phyloP scores from a whole-genome alignment of 2,113 vertebrate genomes.

The Mustela nigripes region DNA sequence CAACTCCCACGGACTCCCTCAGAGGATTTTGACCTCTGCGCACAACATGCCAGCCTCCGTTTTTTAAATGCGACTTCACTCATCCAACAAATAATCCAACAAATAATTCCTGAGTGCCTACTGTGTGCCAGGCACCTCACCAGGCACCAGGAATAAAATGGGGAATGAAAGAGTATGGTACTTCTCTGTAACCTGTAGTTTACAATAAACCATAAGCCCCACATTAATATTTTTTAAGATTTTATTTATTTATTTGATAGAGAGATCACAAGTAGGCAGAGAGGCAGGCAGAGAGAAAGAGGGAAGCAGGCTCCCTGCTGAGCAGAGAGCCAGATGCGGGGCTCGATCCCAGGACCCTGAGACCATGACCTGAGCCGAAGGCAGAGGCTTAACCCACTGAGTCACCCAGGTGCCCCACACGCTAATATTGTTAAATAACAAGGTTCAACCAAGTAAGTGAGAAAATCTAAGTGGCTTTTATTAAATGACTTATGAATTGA shows the following conservation, averaged over 20 bases:
- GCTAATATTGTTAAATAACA: neutral
- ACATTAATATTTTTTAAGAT: neutral
- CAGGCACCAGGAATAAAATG: neutral
- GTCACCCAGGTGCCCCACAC: neutral
- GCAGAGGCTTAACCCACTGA: no score
- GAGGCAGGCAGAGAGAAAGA: no score
- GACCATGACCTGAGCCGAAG: no score
- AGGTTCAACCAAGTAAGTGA: neutral
- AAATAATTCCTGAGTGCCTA: neutral
- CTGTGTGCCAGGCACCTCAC: neutral
- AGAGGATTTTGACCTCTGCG: neutral
- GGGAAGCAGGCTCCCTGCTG: no score
- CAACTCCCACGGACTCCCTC: neutral
- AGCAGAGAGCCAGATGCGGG: no score
- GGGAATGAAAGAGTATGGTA: neutral
- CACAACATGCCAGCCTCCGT: neutral
- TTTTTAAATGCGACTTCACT: neutral
- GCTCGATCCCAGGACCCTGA: no score
- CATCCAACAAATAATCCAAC: neutral
- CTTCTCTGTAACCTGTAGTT: neutral
- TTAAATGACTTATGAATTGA: neutral
- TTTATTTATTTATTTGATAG: no score
- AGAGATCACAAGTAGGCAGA: no score
- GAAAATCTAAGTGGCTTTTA: neutral
- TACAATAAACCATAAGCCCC: neutral